A percentile compares a stretch with the other conserved stretches of the same genome.
phyloP scores from a whole-genome alignment of 2,797 vertebrate species.

The Mallotus villosus region DNA sequence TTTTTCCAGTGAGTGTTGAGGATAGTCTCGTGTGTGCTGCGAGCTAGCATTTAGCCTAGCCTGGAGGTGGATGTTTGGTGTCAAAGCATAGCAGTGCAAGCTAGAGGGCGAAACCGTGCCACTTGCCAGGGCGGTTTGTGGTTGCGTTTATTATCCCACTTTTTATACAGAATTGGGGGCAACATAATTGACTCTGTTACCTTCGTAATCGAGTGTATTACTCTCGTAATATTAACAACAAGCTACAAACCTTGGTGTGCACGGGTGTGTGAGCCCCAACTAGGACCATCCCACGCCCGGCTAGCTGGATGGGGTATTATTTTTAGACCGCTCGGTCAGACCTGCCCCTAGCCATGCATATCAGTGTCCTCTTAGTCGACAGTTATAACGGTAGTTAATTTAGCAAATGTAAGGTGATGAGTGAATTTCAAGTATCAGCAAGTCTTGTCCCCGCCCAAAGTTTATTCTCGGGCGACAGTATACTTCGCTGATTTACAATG shows the following conservation, averaged over 20 bases:
- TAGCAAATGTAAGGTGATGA: background rate
- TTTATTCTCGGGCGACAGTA: background rate
- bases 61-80: background rate
- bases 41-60: conserved; percentile 36
- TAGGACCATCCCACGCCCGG: background rate
- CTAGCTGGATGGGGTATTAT: conserved; percentile 7
- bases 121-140: too few relatives aligned
- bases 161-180: conserved; percentile 18
- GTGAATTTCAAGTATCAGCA: too few relatives aligned
- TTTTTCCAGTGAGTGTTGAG: conserved; percentile 35
- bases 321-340: conserved; percentile 12
- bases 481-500: background rate
- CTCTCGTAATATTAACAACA: background rate
- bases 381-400: background rate
- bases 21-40: conserved; percentile 29
- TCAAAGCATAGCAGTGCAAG: too few relatives aligned
- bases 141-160: conserved; percentile 31
- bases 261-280: background rate
- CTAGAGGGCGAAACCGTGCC: too few relatives aligned
- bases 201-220: background rate
- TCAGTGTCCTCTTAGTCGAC: conserved; percentile 1
- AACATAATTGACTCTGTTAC: background rate
- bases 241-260: background rate
- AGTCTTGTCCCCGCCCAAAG: background rate
- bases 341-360: background rate